These are phyloP conservation scores for Diorhabda carinulata DNA, from an alignment of 1,140 invertebrate species.

Conservation along the genomic window DNA sequence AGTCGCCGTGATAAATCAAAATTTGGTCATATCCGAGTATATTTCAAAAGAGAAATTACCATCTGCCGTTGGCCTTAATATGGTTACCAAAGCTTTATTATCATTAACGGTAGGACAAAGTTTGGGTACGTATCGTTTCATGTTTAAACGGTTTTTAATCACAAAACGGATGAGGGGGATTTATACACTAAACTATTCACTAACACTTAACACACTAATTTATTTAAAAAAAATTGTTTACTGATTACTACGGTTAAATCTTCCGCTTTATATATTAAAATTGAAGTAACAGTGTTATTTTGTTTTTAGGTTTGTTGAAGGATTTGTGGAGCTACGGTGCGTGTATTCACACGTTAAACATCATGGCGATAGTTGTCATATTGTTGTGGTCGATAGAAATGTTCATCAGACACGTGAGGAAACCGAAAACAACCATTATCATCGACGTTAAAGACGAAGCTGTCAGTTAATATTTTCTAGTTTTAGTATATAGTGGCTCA, in stretches of 20 bases:
- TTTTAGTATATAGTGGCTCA: too few relatives aligned
- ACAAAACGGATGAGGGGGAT: neutral
- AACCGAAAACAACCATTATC: neutral
- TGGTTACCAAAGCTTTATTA: conserved; percentile 68
- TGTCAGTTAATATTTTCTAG: too few relatives aligned
- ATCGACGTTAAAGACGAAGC: too few relatives aligned
- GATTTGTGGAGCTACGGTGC: conserved; percentile 28
- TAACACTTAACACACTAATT: neutral
- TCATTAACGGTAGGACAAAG: conserved; percentile 63
- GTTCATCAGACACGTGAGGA: conserved; percentile 11
- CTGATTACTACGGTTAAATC: neutral
- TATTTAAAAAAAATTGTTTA: neutral
- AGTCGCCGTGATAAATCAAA: conserved; percentile 65
- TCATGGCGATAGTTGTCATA: conserved; percentile 21
- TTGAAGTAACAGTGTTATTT: neutral
- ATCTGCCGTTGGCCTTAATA: conserved; percentile 65
- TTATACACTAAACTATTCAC: neutral
- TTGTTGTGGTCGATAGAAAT: conserved; percentile 25
- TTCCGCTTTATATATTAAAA: neutral
- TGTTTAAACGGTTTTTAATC: neutral
- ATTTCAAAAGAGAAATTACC: conserved; percentile 58
- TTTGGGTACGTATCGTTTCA: conserved; percentile 51
- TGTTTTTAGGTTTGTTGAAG: conserved; percentile 30
- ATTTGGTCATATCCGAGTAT: conserved; percentile 65
- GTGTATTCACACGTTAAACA: conserved; percentile 28